Conservation (phyloP, 2,113 vertebrate species). For the Collichthys lucidus region DNA sequence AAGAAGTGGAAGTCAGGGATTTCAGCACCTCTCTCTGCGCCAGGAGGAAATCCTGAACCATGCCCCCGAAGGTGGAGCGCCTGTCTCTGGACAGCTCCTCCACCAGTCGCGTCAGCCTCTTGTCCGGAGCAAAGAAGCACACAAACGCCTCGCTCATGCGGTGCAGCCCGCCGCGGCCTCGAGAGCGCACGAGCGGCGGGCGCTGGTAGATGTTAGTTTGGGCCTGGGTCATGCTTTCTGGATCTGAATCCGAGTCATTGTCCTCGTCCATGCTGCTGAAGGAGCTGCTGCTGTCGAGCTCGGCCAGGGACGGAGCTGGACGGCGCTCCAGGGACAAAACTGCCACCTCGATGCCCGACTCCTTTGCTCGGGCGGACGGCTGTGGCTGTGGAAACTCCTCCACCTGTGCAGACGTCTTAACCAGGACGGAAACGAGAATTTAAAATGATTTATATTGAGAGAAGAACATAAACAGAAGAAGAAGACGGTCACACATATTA, state of each 20-base stretch:
- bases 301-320: constrained; percentile 84
- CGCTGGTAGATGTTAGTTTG: constrained; percentile 43
- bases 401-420: constrained; percentile 49
- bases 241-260: constrained; percentile 59
- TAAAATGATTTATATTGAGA: background rate
- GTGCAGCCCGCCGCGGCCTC: constrained; percentile 77
- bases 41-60: constrained; percentile 88
- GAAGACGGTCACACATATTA: constrained; percentile 43
- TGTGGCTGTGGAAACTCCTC: constrained; percentile 26
- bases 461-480: background rate
- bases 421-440: background rate
- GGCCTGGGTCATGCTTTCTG: constrained; percentile 38
- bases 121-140: constrained; percentile 90
- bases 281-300: constrained; percentile 88
- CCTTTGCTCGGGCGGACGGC: constrained; percentile 5
- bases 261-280: constrained; percentile 91
- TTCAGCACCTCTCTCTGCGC: constrained; percentile 79
- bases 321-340: constrained; percentile 76
- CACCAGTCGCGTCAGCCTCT: constrained; percentile 84
- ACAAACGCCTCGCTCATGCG: constrained; percentile 89
- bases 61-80: constrained; percentile 84
- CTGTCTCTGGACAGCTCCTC: constrained; percentile 83
- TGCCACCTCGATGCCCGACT: constrained; percentile 61
- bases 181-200: constrained; percentile 68
- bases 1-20: constrained; percentile 64